Evolutionary conservation across 2,888 invertebrate genomes (phyloP).

Genomic region (Lithosia quadra): DNA sequence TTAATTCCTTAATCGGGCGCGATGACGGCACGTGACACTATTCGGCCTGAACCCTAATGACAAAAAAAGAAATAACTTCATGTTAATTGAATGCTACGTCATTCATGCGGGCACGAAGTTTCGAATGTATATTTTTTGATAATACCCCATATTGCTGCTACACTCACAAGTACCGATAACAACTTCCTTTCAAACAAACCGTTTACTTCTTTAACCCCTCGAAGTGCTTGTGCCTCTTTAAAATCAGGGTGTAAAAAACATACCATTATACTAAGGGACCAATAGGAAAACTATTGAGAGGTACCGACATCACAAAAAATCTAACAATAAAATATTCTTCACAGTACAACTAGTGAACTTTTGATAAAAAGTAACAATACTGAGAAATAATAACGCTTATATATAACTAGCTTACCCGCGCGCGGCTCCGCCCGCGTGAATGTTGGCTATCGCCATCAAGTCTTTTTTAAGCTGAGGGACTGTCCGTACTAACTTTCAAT

Average conservation of each 20-base stretch:
- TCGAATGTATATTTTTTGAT: background rate
- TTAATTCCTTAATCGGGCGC: no score
- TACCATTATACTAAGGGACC: background rate
- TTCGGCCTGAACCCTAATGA: no score
- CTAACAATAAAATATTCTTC: conserved; percentile 13
- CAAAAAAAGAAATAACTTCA: no score
- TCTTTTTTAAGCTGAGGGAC: no score
- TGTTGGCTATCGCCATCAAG: no score
- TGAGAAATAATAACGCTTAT: background rate
- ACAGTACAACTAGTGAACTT: conserved; percentile 1
- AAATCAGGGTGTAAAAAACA: background rate
- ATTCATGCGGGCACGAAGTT: no score
- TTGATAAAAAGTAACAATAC: conserved; percentile 21
- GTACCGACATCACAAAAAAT: conserved; percentile 11
- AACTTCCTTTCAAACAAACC: background rate
- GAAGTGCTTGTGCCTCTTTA: background rate
- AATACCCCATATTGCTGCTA: background rate
- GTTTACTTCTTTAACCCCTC: background rate
- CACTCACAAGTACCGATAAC: background rate
- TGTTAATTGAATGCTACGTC: no score
- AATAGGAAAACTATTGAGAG: conserved; percentile 15
- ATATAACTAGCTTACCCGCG: no score
- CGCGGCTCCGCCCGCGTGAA: no score
- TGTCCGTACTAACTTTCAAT: no score
- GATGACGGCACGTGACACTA: no score